phyloP scores from a whole-genome alignment of 2,113 vertebrate species.

The Nesospiza acunhae region DNA sequence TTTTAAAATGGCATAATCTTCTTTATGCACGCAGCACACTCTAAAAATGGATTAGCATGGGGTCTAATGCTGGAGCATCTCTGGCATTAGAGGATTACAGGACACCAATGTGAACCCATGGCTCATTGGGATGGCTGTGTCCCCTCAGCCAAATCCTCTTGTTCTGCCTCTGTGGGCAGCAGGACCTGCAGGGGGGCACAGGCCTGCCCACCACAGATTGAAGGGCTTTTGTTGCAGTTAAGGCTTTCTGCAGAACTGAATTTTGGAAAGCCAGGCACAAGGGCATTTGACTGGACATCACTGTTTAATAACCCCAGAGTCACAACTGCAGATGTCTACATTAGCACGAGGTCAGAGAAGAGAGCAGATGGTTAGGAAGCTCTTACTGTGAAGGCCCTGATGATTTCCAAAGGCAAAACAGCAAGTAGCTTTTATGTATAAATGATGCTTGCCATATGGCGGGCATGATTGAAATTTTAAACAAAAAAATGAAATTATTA shows the following conservation, averaged over 20 bases:
- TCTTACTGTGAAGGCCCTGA: constrained; percentile 71
- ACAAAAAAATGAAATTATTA: constrained; percentile 66
- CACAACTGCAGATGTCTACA: constrained; percentile 73
- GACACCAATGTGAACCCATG: background rate
- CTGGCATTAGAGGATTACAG: constrained; percentile 44
- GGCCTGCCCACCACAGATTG: background rate
- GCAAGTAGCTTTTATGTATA: constrained; percentile 75
- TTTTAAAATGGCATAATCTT: constrained; percentile 25
- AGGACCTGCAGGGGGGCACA: background rate
- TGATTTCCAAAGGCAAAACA: constrained; percentile 75
- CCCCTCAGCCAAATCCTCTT: background rate
- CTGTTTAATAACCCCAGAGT: constrained; percentile 65
- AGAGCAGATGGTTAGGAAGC: constrained; percentile 76
- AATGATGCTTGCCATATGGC: constrained; percentile 74
- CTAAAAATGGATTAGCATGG: constrained; percentile 20
- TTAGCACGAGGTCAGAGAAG: constrained; percentile 60
- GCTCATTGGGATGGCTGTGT: background rate
- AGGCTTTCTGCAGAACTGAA: background rate
- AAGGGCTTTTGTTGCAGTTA: background rate
- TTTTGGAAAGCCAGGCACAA: constrained; percentile 60
- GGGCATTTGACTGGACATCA: constrained; percentile 67
- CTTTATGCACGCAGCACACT: background rate
- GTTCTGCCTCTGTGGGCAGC: background rate
- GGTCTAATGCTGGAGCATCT: background rate
- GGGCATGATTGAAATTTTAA: constrained; percentile 67